phyloP scores from a whole-genome alignment of 2,888 invertebrate species.

The Leptopilina drosophilae region DNA sequence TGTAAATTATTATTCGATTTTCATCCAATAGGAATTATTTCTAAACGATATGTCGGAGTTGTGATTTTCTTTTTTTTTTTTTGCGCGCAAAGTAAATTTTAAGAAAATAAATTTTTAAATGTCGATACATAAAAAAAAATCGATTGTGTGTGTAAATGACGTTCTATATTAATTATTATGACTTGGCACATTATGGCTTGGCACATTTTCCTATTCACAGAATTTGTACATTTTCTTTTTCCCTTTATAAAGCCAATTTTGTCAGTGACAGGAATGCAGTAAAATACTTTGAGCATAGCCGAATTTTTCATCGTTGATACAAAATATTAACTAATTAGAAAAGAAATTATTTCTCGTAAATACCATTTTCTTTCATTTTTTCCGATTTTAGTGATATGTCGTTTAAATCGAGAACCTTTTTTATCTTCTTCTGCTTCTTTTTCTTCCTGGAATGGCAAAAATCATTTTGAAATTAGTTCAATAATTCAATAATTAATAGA shows the following conservation, averaged over 20 bases:
- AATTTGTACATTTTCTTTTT: slow-evolving; percentile 22
- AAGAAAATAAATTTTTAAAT: no score
- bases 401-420: slow-evolving; percentile 65
- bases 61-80: background rate
- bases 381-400: slow-evolving; percentile 67
- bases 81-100: background rate
- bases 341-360: slow-evolving; percentile 66
- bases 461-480: no score
- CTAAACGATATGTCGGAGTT: slow-evolving; percentile 9
- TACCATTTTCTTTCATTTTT: slow-evolving; percentile 69
- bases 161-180: background rate
- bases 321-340: slow-evolving; percentile 66
- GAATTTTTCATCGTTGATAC: background rate
- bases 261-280: slow-evolving; percentile 24
- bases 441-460: slow-evolving; percentile 44
- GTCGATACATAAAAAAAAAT: no score
- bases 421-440: slow-evolving; percentile 61
- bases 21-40: background rate
- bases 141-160: no score
- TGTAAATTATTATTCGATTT: background rate
- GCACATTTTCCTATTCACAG: slow-evolving; percentile 15
- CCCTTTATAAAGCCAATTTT: background rate
- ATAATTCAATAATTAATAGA: no score
- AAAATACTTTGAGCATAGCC: slow-evolving; percentile 30
- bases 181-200: slow-evolving; percentile 7